Evolutionary conservation across 2,113 vertebrate genomes (phyloP).

Genomic region (Vulpes vulpes): DNA sequence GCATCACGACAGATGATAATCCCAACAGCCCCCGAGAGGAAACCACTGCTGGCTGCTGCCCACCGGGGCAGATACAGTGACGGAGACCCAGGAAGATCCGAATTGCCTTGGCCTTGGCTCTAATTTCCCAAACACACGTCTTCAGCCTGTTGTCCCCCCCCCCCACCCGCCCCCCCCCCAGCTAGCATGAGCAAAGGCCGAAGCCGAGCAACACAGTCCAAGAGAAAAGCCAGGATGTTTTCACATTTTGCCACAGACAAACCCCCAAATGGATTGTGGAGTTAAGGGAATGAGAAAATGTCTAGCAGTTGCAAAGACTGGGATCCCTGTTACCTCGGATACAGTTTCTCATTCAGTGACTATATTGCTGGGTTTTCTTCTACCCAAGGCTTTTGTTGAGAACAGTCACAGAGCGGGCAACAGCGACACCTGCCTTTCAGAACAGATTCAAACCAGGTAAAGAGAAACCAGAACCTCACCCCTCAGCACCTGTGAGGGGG

Average conservation of each 20-base stretch:
- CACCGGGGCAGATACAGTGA: neutral
- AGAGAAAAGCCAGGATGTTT: neutral
- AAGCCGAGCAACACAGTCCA: neutral
- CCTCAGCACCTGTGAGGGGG: neutral
- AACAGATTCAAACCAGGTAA: neutral
- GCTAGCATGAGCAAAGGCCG: fast-evolving
- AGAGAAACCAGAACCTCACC: neutral
- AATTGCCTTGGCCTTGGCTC: neutral
- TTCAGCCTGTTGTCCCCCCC: neutral
- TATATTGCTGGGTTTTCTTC: neutral
- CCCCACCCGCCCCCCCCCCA: too few relatives aligned
- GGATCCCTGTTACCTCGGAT: fast-evolving
- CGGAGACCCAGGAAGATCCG: fast-evolving
- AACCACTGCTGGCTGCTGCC: neutral
- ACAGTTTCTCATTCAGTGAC: neutral
- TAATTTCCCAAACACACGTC: neutral
- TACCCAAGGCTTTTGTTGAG: neutral
- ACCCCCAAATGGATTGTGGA: neutral
- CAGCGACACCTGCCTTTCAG: slow-evolving; percentile 66
- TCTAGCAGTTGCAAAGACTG: neutral
- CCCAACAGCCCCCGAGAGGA: neutral
- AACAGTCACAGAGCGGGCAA: neutral
- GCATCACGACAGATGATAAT: neutral
- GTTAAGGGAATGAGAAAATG: neutral
- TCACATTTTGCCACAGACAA: neutral